Conservation (phyloP, 2,888 invertebrate genomes). For the Nasonovia ribisnigri region DNA sequence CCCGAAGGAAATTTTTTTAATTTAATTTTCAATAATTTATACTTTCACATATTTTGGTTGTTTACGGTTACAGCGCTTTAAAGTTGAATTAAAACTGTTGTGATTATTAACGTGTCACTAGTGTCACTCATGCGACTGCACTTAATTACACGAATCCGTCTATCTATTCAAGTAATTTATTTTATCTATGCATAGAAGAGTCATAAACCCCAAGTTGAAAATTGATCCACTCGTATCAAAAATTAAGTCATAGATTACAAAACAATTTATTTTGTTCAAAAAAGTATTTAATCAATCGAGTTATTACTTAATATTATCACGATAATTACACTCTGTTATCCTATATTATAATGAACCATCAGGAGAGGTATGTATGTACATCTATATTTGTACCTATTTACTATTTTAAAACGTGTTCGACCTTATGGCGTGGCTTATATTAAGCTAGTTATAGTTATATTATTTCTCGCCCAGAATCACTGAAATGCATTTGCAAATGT, state of each 20-base stretch:
- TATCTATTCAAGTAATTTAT: not conserved
- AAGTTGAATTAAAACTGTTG: not conserved
- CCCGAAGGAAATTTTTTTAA: constrained; percentile 67
- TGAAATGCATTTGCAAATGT: not conserved
- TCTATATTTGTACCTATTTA: not conserved
- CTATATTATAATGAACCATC: not conserved
- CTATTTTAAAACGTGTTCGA: not conserved
- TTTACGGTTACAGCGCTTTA: not conserved
- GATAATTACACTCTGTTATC: not conserved
- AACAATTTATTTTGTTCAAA: not conserved
- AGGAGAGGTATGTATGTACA: not conserved
- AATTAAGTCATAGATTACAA: not conserved
- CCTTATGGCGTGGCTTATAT: not conserved
- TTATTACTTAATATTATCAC: not conserved
- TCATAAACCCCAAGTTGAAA: not conserved
- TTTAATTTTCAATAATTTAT: not conserved
- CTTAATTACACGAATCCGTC: not conserved
- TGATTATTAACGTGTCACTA: not conserved
- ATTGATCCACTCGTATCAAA: not conserved
- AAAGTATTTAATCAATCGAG: not conserved
- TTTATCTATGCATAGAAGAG: not conserved
- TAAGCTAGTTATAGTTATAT: not conserved
- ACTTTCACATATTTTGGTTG: not conserved
- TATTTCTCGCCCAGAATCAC: not conserved
- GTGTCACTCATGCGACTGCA: not conserved